These are phyloP conservation scores for Enoplosus armatus DNA, from an alignment of 2,797 vertebrate genomes.

Conservation along the genomic window DNA sequence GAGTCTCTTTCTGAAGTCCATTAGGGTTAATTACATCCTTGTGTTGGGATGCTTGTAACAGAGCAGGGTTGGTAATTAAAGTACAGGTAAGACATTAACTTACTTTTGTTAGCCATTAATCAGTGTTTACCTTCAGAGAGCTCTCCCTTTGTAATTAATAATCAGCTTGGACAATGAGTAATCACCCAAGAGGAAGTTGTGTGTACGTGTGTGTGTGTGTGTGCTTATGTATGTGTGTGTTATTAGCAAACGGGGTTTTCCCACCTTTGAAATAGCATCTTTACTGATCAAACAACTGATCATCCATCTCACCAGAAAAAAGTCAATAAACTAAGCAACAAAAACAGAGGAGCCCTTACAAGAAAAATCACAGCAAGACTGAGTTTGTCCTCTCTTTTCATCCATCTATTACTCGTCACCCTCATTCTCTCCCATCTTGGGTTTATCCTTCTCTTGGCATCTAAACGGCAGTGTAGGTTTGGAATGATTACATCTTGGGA, in stretches of 20 bases:
- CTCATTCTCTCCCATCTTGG: background rate
- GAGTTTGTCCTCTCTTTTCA: constrained; percentile 10
- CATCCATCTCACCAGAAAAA: constrained; percentile 43
- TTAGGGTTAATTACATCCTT: constrained; percentile 85
- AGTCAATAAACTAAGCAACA: constrained; percentile 34
- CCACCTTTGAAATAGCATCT: constrained; percentile 57
- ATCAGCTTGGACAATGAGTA: constrained; percentile 86
- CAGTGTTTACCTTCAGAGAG: constrained; percentile 87
- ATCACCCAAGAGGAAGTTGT: constrained; percentile 80
- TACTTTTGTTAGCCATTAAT: constrained; percentile 91
- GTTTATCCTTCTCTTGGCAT: constrained; percentile 20
- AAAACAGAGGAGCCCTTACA: constrained; percentile 20
- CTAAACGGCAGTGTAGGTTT: constrained; percentile 19
- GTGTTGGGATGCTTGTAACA: constrained; percentile 83
- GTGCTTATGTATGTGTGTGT: constrained; percentile 39
- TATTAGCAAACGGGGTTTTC: constrained; percentile 52
- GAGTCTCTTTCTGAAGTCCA: constrained; percentile 75
- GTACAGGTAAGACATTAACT: constrained; percentile 89
- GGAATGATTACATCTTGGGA: constrained; percentile 42
- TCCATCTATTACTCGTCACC: background rate
- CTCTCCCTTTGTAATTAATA: constrained; percentile 87
- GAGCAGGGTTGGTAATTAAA: constrained; percentile 85
- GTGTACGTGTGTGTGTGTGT: constrained; percentile 43
- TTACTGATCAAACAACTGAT: constrained; percentile 61
- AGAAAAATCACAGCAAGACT: constrained; percentile 7